Conservation (phyloP, 2,888 invertebrate species). For the Sceliomorpha sp. region DNA sequence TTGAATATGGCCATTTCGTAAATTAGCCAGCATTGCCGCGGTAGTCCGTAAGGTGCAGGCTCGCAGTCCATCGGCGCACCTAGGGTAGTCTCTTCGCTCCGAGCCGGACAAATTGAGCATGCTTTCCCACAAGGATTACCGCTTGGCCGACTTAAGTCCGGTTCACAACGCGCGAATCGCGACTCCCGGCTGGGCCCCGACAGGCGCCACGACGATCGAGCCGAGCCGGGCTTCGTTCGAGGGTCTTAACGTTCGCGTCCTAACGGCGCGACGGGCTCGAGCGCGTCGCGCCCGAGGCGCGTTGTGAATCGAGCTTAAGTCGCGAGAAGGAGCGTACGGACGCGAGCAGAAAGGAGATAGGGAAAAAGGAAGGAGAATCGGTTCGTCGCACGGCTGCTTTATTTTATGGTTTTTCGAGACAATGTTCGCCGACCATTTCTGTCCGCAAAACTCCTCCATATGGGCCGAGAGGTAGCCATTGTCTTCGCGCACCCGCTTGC, state of each 20-base stretch:
- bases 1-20: conserved; percentile 57
- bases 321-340: conserved; percentile 13
- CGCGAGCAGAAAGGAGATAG: conserved; percentile 7
- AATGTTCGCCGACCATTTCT: conserved; percentile 74
- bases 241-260: no score
- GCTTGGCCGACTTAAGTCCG: conserved; percentile 27
- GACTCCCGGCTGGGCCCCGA: no score
- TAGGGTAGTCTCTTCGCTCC: conserved; percentile 54
- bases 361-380: conserved; percentile 40
- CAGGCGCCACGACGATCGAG: no score
- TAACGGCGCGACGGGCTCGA: no score
- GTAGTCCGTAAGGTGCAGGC: conserved; percentile 44
- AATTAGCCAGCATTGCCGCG: conserved; percentile 55
- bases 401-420: conserved; percentile 79
- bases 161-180: no score
- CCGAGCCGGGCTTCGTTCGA: no score
- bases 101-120: conserved; percentile 69
- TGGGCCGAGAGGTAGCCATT: conserved; percentile 71
- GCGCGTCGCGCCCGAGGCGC: no score
- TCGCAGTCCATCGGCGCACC: conserved; percentile 23
- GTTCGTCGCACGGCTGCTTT: conserved; percentile 67
- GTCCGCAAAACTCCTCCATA: conserved; percentile 71
- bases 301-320: no score
- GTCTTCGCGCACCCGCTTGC: conserved; percentile 67
- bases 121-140: conserved; percentile 63